phyloP scores from a whole-genome alignment of 2,113 vertebrate genomes.

The Epinephelus cyanopodus region DNA sequence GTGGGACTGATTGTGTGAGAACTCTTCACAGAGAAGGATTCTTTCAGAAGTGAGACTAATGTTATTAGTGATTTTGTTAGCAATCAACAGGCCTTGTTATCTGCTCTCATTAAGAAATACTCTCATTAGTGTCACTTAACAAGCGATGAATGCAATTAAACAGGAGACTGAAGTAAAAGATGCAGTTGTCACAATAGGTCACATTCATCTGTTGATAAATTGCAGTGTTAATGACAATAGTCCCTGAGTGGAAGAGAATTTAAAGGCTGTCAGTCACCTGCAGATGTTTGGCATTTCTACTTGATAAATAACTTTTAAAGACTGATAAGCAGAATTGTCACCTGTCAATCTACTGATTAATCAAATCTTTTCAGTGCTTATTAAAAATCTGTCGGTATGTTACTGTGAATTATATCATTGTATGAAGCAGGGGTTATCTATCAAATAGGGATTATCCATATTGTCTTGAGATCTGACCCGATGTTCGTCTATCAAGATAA shows the following conservation, averaged over 20 bases:
- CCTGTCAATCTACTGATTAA: not conserved
- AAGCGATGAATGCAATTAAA: constrained; percentile 47
- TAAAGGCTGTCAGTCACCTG: not conserved
- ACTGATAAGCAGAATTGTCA: not conserved
- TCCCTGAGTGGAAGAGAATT: not conserved
- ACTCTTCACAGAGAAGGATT: not conserved
- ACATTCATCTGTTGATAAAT: constrained; percentile 21
- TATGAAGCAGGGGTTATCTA: constrained; percentile 31
- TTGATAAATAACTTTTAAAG: not conserved
- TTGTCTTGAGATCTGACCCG: constrained; percentile 49
- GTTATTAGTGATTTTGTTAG: constrained; percentile 43
- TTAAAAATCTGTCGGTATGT: not conserved
- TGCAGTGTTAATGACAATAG: not conserved
- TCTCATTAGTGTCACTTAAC: constrained; percentile 57
- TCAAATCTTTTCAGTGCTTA: not conserved
- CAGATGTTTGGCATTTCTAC: not conserved
- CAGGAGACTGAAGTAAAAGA: constrained; percentile 23
- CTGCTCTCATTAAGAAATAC: constrained; percentile 52
- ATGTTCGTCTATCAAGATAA: constrained; percentile 62
- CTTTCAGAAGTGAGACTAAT: constrained; percentile 20
- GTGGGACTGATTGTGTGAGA: not conserved
- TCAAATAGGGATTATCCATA: constrained; percentile 33
- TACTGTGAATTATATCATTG: not conserved
- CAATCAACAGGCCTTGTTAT: constrained; percentile 55
- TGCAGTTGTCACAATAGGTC: constrained; percentile 21